Conservation (phyloP, 1,140 invertebrate genomes). For the Papilio xuthus region DNA sequence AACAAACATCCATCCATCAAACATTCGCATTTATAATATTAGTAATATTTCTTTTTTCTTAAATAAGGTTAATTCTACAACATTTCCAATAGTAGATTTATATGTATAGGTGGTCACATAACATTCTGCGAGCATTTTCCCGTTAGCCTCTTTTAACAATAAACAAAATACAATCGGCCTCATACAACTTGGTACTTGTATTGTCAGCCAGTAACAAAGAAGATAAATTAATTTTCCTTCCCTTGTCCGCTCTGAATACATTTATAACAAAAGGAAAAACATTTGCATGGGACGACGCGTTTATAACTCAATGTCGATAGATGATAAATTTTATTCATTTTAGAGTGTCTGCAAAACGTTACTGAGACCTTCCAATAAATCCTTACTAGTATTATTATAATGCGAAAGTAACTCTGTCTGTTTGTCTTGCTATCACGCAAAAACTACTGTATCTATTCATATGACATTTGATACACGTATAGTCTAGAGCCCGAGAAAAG, state of each 20-base stretch:
- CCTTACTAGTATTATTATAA: too few species aligned
- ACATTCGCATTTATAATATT: too few species aligned
- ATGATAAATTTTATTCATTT: not conserved
- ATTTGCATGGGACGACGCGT: not conserved
- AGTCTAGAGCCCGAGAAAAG: too few species aligned
- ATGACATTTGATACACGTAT: too few species aligned
- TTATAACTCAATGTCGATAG: not conserved
- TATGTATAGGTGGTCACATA: not conserved
- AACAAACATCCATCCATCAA: too few species aligned
- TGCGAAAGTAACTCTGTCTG: too few species aligned
- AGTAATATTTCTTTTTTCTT: too few species aligned
- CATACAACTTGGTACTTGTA: not conserved
- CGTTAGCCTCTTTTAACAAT: not conserved
- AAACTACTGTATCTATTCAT: too few species aligned
- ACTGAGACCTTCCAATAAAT: not conserved
- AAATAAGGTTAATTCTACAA: too few species aligned
- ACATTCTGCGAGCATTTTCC: not conserved
- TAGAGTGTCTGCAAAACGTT: not conserved
- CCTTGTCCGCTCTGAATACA: not conserved
- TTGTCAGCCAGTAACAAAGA: constrained; percentile 13
- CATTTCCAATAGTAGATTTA: too few species aligned
- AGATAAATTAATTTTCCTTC: constrained; percentile 16
- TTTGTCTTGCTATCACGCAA: too few species aligned
- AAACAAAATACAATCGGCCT: not conserved
- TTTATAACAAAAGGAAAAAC: constrained; percentile 13